phyloP scores from a whole-genome alignment of 2,797 vertebrate genomes.

The Syngnathus acus region DNA sequence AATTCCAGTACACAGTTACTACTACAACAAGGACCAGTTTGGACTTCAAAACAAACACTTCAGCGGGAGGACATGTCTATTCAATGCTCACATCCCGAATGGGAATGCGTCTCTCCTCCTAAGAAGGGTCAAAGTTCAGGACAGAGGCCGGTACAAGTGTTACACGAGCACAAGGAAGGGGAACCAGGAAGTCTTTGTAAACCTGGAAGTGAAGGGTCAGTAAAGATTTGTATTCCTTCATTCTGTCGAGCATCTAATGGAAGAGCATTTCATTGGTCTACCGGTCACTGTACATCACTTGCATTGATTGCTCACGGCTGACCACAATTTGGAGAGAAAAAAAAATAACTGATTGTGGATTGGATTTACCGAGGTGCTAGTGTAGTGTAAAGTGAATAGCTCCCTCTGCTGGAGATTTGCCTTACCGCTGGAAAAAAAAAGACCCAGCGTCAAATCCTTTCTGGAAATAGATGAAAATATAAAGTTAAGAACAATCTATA shows the following conservation, averaged over 20 bases:
- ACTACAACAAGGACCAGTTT: conserved; percentile 69
- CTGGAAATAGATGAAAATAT: not conserved
- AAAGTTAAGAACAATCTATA: not conserved
- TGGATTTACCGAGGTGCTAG: not conserved
- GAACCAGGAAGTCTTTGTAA: conserved; percentile 57
- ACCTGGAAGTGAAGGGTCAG: conserved; percentile 73
- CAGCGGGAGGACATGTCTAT: conserved; percentile 70
- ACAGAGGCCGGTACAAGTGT: conserved; percentile 74
- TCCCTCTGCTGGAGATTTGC: conserved; percentile 26
- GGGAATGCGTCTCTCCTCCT: conserved; percentile 81
- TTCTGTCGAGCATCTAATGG: too few relatives aligned
- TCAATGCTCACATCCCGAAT: conserved; percentile 65
- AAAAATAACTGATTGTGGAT: not conserved
- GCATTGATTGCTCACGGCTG: too few relatives aligned
- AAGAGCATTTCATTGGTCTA: not conserved
- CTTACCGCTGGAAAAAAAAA: not conserved
- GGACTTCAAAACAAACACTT: conserved; percentile 67
- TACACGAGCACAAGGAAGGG: conserved; percentile 70
- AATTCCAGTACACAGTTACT: conserved; percentile 75
- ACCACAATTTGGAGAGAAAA: not conserved
- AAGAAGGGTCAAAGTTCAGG: conserved; percentile 66
- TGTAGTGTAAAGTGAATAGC: conserved; percentile 14
- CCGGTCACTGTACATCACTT: too few relatives aligned
- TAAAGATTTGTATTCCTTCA: not conserved
- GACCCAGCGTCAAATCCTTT: too few relatives aligned